Percentiles rank a stretch among this genome's conserved stretches.
phyloP scores from a whole-genome alignment of 2,797 vertebrate species.

The Lepus oiostolus region DNA sequence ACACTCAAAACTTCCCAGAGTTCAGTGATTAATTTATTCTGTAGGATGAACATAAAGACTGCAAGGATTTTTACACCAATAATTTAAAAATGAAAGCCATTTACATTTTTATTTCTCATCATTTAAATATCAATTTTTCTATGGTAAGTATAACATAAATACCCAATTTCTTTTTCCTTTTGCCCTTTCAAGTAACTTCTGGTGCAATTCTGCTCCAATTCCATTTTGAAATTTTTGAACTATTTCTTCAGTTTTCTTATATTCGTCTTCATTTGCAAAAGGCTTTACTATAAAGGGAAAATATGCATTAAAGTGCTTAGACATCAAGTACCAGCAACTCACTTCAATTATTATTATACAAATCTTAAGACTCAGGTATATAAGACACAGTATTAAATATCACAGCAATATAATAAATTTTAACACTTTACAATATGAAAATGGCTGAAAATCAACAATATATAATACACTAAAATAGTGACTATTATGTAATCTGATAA shows the following conservation, averaged over 20 bases:
- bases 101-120: neutral
- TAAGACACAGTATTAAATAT: constrained; percentile 45
- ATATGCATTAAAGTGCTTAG: constrained; percentile 39
- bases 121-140: constrained; percentile 59
- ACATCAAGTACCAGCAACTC: constrained; percentile 17
- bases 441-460: constrained; percentile 36
- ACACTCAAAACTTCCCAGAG: neutral
- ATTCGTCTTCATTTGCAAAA: constrained; percentile 94
- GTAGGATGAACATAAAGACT: neutral
- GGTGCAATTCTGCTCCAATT: constrained; percentile 93
- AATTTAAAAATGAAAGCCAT: constrained; percentile 54
- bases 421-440: constrained; percentile 45
- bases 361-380: constrained; percentile 31
- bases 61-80: constrained; percentile 7
- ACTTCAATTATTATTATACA: constrained; percentile 27
- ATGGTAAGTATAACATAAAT: constrained; percentile 66
- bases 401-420: neutral
- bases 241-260: constrained; percentile 90
- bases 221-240: constrained; percentile 94
- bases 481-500: constrained; percentile 21
- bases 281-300: constrained; percentile 92
- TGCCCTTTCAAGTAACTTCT: constrained; percentile 95
- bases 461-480: constrained; percentile 28
- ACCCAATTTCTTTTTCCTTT: constrained; percentile 96
- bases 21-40: neutral